Evolutionary conservation across 2,113 vertebrate genomes (phyloP), one percentile per base, ranked within the genome.

Genomic region (Salvelinus fontinalis): DNA sequence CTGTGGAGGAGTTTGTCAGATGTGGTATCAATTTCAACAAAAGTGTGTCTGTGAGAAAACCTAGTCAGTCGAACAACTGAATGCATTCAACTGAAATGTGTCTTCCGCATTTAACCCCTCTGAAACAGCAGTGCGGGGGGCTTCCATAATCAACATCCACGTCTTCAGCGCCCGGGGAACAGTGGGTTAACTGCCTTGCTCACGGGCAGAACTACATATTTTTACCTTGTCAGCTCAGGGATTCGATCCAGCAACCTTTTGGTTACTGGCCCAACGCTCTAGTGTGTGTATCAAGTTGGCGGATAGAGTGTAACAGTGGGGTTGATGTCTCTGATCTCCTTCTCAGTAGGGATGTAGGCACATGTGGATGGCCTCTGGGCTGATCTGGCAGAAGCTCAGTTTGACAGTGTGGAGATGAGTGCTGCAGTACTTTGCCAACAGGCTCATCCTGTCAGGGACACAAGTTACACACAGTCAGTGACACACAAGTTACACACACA

Each of bases 341-440:
- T 75, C n/a, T 86, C 22, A 62, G 83, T 67, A 76, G 71, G 80
- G 76, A 81, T 75, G 13, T 86, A 70, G 1, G 2, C 27, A 51
- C 90, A n/a, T 48, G 34, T 31, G 29, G 29, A 31, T 31, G 29
- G 29, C 29, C 29, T 31, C 29, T 31, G 29, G 29, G 29, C 29
- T 31, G 29, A 31, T 18, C 73, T 83, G 86, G 65, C 87, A 94
- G 87, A 93, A 94, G 85, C 14, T 92, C 49, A 93, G 76, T 82
- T 95, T 93, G 74, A 91, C 13, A 11, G 60, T 78, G 76, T 89
- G 81, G 64, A 94, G 75, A 67, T 77, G 84, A 48, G 39, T 13
- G 57, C 77, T 87, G 76, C 81, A 91, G 83, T 93, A 92, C 48
- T 82, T 91, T 44, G 80, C 86, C 75, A 92, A 73, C 9, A 89